Percentiles rank a stretch among this genome's conserved stretches.
These are phyloP conservation scores for Lasioglossum calceatum DNA, from an alignment of 2,888 invertebrate species.

Conservation along the genomic window DNA sequence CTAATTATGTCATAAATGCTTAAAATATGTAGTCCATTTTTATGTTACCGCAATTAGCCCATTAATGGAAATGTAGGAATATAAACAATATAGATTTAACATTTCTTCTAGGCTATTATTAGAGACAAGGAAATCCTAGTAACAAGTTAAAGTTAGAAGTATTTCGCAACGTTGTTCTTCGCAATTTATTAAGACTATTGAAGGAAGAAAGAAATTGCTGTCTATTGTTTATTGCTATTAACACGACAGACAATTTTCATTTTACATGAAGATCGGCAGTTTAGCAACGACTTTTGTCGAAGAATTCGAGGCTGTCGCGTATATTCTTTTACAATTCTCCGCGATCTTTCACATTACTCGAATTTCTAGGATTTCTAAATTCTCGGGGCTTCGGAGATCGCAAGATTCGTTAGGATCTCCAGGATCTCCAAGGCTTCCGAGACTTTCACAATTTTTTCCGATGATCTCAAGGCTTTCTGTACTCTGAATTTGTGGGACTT, in stretches of 20 bases:
- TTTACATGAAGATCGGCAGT: background rate
- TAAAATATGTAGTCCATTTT: no score
- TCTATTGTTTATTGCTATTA: background rate
- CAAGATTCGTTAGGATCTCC: background rate
- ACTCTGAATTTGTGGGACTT: background rate
- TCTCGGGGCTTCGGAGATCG: background rate
- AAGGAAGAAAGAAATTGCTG: no score
- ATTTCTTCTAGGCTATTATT: no score
- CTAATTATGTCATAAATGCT: no score
- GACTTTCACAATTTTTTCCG: background rate
- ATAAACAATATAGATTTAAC: no score
- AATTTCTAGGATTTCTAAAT: background rate
- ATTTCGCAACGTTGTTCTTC: no score
- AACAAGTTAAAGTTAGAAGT: no score
- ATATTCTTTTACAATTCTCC: background rate
- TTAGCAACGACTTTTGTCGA: background rate
- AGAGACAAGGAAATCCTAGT: no score
- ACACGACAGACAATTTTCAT: background rate
- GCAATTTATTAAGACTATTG: no score
- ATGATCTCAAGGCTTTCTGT: background rate
- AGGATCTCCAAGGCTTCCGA: background rate
- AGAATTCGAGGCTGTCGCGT: background rate
- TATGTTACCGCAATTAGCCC: no score
- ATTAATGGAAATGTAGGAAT: no score
- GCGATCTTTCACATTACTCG: background rate